phyloP scores from a whole-genome alignment of 1,140 invertebrate genomes.

The Macrosteles quadrilineatus region DNA sequence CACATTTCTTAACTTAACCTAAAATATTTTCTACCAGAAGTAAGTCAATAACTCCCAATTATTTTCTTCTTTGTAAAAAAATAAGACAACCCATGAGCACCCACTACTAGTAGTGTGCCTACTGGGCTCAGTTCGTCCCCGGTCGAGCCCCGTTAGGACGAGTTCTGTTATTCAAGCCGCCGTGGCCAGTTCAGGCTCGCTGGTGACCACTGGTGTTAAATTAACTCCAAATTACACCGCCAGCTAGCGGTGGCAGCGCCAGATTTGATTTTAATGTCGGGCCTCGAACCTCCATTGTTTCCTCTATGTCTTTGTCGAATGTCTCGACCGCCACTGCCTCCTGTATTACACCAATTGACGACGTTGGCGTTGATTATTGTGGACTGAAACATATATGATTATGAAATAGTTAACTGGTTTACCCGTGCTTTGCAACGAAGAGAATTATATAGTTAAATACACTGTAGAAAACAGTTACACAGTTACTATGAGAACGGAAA shows the following conservation, averaged over 20 bases:
- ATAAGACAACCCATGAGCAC: no score
- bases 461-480: no score
- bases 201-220: conserved; percentile 5
- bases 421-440: background rate
- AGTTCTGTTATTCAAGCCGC: background rate
- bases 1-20: no score
- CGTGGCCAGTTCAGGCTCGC: background rate
- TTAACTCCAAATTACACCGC: conserved; percentile 8
- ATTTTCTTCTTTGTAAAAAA: no score
- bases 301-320: background rate
- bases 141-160: background rate
- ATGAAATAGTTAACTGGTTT: background rate
- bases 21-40: no score
- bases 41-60: no score
- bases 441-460: background rate
- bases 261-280: conserved; percentile 11
- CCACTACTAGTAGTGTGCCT: background rate
- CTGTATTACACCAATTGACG: background rate
- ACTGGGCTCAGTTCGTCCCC: background rate
- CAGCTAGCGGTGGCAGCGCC: background rate
- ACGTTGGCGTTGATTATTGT: background rate
- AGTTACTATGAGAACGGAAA: no score
- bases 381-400: background rate
- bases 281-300: background rate
- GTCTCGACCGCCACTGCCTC: background rate